Base-by-base conservation (phyloP, 2,113 vertebrate genomes). In the Tor tambroides region DNA sequence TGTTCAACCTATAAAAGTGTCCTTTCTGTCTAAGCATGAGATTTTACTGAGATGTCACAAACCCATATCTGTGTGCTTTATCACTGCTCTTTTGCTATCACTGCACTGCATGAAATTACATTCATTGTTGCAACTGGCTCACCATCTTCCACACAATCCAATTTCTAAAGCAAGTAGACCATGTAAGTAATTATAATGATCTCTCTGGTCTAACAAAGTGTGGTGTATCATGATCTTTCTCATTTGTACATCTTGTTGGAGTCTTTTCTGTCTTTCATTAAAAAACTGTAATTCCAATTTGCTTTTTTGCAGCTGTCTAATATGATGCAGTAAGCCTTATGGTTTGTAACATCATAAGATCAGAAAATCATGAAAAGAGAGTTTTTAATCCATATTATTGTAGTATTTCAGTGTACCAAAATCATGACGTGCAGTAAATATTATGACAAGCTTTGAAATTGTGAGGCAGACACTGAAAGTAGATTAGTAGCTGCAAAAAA, bases 151-250 rank as follows among this genome's bases (percentile, higher is more conserved):
- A 43, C 65, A 79, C 82, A 90, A 87, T 83, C 77, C 87, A 80
- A 67, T 89, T 86, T 87, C 82, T 85, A 74, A 87, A 90, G 26
- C 76, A 89, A 91, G 84, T 75, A 79, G 84, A 85, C 80, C 87
- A 71, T 87, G 76, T 80, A 90, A 82, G 77, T 78, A 82, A 86
- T 77, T 83, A 86, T 65, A 79, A 51, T 84, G 76, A 28, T 76
- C 86, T 80, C 74, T 84, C 85, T 83, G 43, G 35, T 49, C 81
- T 86, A 71, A 88, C 87, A 86, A 56, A 32, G 28, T 59, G 75
- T 49, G 30, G 41, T 87, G 38, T 81, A 78, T 89, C 46, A 75
- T 21, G 43, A 46, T n/a, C 30, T 54, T 46, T 49, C 43, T 54
- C 15, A 80, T 83, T 87, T 76, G 35, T 46, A 74, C 41, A 69